Evolutionary conservation across 2,888 invertebrate species (phyloP).

Genomic region (Parnassius glacialis): DNA sequence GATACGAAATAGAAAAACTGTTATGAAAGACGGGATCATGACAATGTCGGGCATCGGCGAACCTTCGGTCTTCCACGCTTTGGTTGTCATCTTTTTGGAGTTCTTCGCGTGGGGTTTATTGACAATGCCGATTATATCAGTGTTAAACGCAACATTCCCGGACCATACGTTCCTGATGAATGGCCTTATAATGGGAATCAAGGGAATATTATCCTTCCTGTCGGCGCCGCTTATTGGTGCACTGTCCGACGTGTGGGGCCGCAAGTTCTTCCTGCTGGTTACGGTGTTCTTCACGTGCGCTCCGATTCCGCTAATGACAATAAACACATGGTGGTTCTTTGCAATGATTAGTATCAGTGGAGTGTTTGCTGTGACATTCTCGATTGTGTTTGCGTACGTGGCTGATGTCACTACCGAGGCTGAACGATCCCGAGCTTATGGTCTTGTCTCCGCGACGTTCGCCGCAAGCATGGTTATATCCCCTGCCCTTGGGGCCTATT

Average conservation of each 20-base stretch:
- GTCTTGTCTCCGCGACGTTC: constrained; percentile 98
- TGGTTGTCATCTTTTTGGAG: constrained; percentile 99
- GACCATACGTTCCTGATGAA: constrained; percentile 99
- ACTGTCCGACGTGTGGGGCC: constrained; percentile 98
- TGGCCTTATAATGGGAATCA: constrained; percentile 99
- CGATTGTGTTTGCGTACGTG: constrained; percentile 99
- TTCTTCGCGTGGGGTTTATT: constrained; percentile 99
- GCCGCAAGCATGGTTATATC: constrained; percentile 99
- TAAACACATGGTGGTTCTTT: constrained; percentile 99
- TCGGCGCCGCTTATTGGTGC: constrained; percentile 98
- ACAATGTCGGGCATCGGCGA: constrained; percentile 94
- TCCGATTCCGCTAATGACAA: constrained; percentile 98
- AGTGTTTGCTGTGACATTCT: constrained; percentile 99
- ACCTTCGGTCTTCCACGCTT: constrained; percentile 98
- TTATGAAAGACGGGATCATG: constrained; percentile 93
- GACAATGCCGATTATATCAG: constrained; percentile 97
- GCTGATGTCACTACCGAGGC: constrained; percentile 99
- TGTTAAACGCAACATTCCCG: constrained; percentile 98
- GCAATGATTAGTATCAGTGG: constrained; percentile 99
- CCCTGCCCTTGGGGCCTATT: constrained; percentile 95
- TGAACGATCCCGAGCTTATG: constrained; percentile 97
- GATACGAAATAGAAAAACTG: constrained; percentile 91
- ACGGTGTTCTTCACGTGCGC: constrained; percentile 99
- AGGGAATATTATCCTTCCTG: constrained; percentile 98
- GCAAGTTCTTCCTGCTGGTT: constrained; percentile 97